These are phyloP conservation scores for Xylocampa areola DNA, from an alignment of 2,888 invertebrate species.

Conservation along the genomic window DNA sequence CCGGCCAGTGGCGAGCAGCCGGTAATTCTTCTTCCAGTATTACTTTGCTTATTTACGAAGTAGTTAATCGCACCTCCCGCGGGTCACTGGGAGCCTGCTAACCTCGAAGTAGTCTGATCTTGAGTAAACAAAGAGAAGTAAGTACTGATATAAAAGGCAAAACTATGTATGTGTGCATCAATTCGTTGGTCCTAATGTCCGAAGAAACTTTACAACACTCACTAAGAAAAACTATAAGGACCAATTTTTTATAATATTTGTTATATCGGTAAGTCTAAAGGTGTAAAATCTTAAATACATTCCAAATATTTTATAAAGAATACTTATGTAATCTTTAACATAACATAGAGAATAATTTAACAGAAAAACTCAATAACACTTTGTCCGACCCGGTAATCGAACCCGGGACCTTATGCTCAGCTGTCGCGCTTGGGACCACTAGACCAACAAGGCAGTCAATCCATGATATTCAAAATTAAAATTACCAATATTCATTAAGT, in stretches of 20 bases:
- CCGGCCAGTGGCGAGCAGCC: conserved; percentile 79
- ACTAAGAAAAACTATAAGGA: neutral
- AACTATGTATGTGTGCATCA: conserved; percentile 31
- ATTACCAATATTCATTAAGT: conserved; percentile 52
- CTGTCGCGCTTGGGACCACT: too few relatives aligned
- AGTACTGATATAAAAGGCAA: conserved; percentile 25
- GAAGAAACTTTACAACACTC: neutral
- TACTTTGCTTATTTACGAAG: conserved; percentile 85
- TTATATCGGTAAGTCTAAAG: neutral
- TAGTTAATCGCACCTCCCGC: conserved; percentile 82
- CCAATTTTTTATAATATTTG: neutral
- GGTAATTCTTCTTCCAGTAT: conserved; percentile 85
- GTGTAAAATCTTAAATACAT: too few relatives aligned
- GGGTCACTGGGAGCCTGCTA: conserved; percentile 67
- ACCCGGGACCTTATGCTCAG: too few relatives aligned
- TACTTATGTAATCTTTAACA: too few relatives aligned
- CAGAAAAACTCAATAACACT: too few relatives aligned
- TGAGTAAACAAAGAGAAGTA: conserved; percentile 51
- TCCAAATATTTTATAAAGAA: too few relatives aligned
- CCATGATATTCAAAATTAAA: conserved; percentile 41
- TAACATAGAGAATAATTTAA: too few relatives aligned
- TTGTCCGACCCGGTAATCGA: too few relatives aligned
- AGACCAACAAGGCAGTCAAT: too few relatives aligned
- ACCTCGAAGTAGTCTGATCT: conserved; percentile 54
- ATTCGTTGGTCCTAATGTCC: conserved; percentile 16